Evolutionary conservation across 1,140 invertebrate genomes (phyloP).

Genomic region (Microplitis mediator): DNA sequence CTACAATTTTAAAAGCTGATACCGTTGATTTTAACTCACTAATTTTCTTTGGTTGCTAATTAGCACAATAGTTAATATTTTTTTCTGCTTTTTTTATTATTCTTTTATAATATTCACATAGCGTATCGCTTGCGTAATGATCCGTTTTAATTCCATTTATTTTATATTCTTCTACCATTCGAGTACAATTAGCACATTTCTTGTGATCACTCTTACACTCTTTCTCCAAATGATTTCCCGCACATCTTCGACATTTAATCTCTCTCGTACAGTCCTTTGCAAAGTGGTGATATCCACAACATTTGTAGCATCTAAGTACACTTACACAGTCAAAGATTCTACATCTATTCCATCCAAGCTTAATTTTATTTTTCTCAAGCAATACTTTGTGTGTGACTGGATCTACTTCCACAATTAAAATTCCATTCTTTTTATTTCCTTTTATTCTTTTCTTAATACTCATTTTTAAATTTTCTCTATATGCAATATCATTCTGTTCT

Average conservation of each 20-base stretch:
- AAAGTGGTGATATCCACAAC: constrained; percentile 25
- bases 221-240: constrained; percentile 10
- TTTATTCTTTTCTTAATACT: neutral
- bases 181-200: constrained; percentile 22
- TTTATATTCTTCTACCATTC: neutral
- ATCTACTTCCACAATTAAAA: neutral
- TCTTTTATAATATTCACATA: too few relatives aligned
- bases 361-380: neutral
- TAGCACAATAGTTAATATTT: too few relatives aligned
- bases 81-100: too few relatives aligned
- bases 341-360: constrained; percentile 1
- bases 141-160: neutral
- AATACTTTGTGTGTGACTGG: neutral
- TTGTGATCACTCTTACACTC: neutral
- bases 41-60: too few relatives aligned
- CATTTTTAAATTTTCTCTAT: neutral
- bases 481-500: neutral
- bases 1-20: too few relatives aligned
- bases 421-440: neutral
- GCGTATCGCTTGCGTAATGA: constrained; percentile 8
- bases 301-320: constrained; percentile 30
- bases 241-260: constrained; percentile 16
- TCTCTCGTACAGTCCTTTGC: constrained; percentile 27
- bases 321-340: constrained; percentile 19
- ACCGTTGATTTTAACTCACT: too few relatives aligned